Evolutionary conservation across 2,113 vertebrate species (phyloP), one percentile per base, ranked within the genome.

Genomic region (Sula dactylatra): DNA sequence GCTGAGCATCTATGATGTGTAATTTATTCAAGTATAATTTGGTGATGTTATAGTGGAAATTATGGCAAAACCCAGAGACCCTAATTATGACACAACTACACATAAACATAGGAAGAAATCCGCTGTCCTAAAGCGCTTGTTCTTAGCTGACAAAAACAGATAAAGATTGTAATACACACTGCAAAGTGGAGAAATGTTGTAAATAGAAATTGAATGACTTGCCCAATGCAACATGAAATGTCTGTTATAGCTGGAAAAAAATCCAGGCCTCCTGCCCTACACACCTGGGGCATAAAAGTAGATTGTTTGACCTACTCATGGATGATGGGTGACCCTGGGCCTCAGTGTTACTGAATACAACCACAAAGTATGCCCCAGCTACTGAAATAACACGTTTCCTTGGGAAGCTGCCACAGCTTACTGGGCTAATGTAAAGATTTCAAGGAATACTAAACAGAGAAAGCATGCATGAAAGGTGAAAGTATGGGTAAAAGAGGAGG

Each of bases 1-100:
- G 84, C 89, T 81, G 76, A 95, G 87, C 74, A 36, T 96, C 95
- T 62, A 9, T n/a, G 81, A 96, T 65, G 71, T 66, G 79, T 94
- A 95, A 97, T 97, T 94, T 80, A 91, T 96, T 94, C 93, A 79
- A 92, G 85, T 66, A 36, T 79, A 85, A 94, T 91, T 94, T 95
- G 87, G 62, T 83, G 94, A 87, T 87, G 71, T 86, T 95, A 80
- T 9, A 59, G 66, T 22, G 78, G 62, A 71, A 96, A 93, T 94
- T 86, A 85, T 67, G 47, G 94, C 67, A 79, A 62, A 73, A 91
- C 74, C 61, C 78, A 88, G 70, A 77, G 62, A 93, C 66, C 61
- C 59, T 91, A 82, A 95, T 96, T 92, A 88, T 55, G 27, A 34
- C 58, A 87, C 40, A 47, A 27, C 86, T 54, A 72, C 36, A 58